These are phyloP conservation scores for Perca fluviatilis DNA, from an alignment of 2,113 vertebrate genomes.

Conservation along the genomic window DNA sequence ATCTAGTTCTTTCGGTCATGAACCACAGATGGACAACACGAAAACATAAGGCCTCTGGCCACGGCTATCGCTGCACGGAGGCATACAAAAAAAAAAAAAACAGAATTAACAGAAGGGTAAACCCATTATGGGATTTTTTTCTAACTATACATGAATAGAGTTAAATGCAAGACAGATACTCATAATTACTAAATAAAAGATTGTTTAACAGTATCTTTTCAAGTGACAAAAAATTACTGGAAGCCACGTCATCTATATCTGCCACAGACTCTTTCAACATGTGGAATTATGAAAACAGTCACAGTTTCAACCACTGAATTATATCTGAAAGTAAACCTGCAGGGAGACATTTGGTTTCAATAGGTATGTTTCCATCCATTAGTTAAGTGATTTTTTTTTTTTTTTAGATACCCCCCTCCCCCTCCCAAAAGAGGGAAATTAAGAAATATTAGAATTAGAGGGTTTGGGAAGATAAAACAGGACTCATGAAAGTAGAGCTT, in stretches of 20 bases:
- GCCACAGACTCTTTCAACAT: constrained; percentile 14
- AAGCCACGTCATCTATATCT: constrained; percentile 23
- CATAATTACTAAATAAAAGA: no score
- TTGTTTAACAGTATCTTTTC: not conserved
- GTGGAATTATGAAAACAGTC: constrained; percentile 3
- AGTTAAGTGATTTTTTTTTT: not conserved
- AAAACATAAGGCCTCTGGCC: no score
- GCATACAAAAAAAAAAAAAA: not conserved
- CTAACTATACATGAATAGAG: not conserved
- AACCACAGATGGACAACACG: no score
- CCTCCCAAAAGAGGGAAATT: not conserved
- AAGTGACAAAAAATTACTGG: constrained; percentile 9
- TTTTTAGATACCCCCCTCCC: not conserved
- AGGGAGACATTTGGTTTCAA: constrained; percentile 40
- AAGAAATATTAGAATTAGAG: not conserved
- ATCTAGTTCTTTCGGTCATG: no score
- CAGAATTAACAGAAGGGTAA: not conserved
- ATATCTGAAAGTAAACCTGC: constrained; percentile 30
- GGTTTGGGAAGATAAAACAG: not conserved
- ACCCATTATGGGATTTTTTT: constrained; percentile 6
- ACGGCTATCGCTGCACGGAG: no score
- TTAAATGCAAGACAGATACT: not conserved
- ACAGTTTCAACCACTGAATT: constrained; percentile 45
- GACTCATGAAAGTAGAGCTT: not conserved
- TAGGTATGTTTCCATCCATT: not conserved